Conservation (phyloP, 1,140 invertebrate genomes). For the Apis dorsata region DNA sequence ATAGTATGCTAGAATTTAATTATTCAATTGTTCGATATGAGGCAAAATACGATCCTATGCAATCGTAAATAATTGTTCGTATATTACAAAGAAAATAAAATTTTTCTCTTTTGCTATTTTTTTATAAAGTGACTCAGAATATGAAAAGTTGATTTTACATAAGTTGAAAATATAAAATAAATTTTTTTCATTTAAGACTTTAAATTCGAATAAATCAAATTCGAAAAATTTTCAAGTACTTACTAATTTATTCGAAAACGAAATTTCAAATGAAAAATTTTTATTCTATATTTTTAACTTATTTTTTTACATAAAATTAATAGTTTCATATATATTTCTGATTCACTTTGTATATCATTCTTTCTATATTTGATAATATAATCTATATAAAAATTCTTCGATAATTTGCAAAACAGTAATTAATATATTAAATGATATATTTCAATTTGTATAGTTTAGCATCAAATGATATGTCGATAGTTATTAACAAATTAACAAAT, state of each 20-base stretch:
- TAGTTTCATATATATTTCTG: not conserved
- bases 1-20: constrained; percentile 6
- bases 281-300: no score
- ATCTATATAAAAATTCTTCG: not conserved
- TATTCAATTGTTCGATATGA: constrained; percentile 11
- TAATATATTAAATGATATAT: not conserved
- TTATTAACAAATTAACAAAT: constrained; percentile 10
- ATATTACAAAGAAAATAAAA: not conserved
- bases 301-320: no score
- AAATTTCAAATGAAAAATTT: no score
- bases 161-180: no score
- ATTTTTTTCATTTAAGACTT: no score
- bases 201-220: no score
- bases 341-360: not conserved
- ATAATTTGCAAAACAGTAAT: not conserved
- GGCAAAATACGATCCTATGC: not conserved
- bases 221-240: no score
- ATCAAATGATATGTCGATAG: constrained; percentile 7
- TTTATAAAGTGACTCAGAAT: not conserved
- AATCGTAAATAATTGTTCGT: not conserved
- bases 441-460: constrained; percentile 3
- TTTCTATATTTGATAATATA: constrained; percentile 4
- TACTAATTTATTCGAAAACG: no score
- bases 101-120: not conserved
- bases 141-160: no score